These are phyloP conservation scores for Macquaria ambigua DNA, from an alignment of 2,113 vertebrate genomes.

Conservation along the genomic window DNA sequence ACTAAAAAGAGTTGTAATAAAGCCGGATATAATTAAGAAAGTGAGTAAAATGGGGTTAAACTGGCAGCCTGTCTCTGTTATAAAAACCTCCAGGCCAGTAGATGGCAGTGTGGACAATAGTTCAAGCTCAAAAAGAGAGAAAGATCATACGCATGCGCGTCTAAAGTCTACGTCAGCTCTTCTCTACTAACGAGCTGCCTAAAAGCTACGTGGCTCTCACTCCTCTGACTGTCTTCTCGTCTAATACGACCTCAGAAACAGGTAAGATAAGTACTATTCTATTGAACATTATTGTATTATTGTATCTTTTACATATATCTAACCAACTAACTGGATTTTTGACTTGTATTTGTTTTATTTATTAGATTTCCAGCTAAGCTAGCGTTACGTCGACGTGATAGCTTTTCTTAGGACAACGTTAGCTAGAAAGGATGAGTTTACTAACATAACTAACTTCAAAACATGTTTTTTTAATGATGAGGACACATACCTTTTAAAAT, in stretches of 20 bases:
- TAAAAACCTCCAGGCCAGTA: constrained; percentile 25
- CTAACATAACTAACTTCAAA: not conserved
- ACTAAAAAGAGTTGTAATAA: not conserved
- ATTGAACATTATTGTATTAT: rapidly evolving
- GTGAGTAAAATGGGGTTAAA: not conserved
- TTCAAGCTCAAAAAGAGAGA: not conserved
- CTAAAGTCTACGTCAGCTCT: constrained; percentile 80
- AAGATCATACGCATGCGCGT: constrained; percentile 70
- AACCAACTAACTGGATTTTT: rapidly evolving
- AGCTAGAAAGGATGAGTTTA: not conserved
- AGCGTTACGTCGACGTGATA: constrained; percentile 9
- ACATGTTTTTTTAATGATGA: not conserved
- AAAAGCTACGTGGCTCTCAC: constrained; percentile 77
- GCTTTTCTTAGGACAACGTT: not conserved
- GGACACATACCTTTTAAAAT: not conserved
- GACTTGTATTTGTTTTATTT: not conserved
- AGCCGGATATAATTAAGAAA: not conserved
- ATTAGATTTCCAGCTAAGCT: not conserved
- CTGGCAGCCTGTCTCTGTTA: not conserved
- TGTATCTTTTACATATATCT: rapidly evolving
- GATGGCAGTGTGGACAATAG: constrained; percentile 28
- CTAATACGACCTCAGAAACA: constrained; percentile 12
- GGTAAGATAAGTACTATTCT: constrained; percentile 28
- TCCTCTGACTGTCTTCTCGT: not conserved
- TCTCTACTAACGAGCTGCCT: not conserved